These are phyloP conservation scores for Grallaria varia DNA, from an alignment of 2,113 vertebrate species.

Conservation along the genomic window DNA sequence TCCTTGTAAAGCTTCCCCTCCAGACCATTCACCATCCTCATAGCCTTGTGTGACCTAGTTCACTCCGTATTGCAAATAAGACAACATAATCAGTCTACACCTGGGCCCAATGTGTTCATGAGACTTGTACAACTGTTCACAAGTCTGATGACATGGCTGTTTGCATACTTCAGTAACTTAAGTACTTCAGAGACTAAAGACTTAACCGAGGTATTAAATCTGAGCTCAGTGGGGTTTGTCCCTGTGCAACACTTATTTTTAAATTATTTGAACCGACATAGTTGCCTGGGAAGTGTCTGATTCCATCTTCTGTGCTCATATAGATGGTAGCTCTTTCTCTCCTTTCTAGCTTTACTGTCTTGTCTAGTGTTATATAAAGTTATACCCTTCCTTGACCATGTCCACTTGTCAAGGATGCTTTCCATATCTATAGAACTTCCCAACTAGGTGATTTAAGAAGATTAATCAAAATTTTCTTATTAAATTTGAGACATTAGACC, in stretches of 20 bases:
- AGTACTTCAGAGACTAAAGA: background rate
- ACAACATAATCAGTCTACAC: background rate
- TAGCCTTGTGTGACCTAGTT: background rate
- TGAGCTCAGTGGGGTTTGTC: background rate
- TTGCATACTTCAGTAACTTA: accelerated
- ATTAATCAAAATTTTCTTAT: background rate
- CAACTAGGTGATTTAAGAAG: background rate
- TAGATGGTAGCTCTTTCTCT: background rate
- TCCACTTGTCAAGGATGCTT: background rate
- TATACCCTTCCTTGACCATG: background rate
- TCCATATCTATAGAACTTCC: background rate
- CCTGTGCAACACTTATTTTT: background rate
- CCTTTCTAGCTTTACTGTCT: background rate
- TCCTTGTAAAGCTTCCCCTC: background rate
- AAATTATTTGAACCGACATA: background rate
- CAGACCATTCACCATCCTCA: background rate
- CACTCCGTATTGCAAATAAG: background rate
- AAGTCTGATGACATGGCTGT: background rate
- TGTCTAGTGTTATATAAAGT: background rate
- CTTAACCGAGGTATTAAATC: background rate
- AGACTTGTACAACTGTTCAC: background rate
- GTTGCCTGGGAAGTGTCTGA: background rate
- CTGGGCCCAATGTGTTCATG: background rate
- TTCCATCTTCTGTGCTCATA: background rate
- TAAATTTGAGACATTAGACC: background rate